Conservation (phyloP, 2,113 vertebrate genomes). For the Cephalopterus ornatus region DNA sequence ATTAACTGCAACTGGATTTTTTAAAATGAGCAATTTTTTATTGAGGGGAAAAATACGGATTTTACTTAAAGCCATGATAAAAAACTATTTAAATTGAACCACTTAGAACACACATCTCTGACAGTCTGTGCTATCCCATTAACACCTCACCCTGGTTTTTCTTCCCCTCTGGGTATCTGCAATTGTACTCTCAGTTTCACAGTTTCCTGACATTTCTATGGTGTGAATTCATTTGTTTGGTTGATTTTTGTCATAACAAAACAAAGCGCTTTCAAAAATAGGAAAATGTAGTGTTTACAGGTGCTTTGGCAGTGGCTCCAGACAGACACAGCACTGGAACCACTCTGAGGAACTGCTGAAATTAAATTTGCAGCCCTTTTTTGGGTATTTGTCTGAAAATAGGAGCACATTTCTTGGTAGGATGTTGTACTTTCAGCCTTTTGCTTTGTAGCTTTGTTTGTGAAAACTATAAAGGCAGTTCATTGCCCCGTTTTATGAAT, state of each 20-base stretch:
- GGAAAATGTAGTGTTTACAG: background rate
- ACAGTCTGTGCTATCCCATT: rapidly evolving
- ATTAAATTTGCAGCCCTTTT: background rate
- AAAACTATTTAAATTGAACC: rapidly evolving
- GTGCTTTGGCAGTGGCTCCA: background rate
- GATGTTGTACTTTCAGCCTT: rapidly evolving
- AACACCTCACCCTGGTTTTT: background rate
- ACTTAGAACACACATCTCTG: rapidly evolving
- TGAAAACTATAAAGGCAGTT: rapidly evolving
- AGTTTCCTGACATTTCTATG: background rate
- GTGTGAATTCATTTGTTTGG: background rate
- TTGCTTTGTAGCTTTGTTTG: background rate
- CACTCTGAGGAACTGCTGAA: rapidly evolving
- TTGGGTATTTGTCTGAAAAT: rapidly evolving
- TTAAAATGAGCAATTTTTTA: background rate
- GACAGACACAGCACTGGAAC: background rate
- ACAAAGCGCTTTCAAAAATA: background rate
- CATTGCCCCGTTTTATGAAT: background rate
- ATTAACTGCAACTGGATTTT: background rate
- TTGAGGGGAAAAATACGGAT: background rate
- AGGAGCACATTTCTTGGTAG: rapidly evolving
- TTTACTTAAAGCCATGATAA: background rate
- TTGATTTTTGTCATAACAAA: background rate
- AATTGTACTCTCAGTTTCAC: background rate
- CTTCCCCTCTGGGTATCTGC: background rate